Evolutionary conservation across 2,888 invertebrate species (phyloP).

Genomic region (Epistrophe grossulariae): DNA sequence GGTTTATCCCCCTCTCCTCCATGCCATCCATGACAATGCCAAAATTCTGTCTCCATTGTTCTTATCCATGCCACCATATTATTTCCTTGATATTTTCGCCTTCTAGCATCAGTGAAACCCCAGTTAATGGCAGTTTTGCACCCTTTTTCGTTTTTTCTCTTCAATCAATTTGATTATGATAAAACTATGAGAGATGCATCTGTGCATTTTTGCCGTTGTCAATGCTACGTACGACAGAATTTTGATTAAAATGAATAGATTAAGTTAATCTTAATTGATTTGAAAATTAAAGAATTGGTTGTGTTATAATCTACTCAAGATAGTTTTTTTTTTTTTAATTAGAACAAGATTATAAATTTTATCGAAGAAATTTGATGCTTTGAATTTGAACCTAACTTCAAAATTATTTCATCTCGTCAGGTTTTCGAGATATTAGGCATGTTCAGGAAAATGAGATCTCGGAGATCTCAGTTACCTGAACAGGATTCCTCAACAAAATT

Average conservation of each 20-base stretch:
- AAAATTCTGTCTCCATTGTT: constrained; percentile 46
- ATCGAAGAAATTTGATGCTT: too few species aligned
- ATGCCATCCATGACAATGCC: constrained; percentile 49
- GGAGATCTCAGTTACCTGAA: too few species aligned
- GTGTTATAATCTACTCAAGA: too few species aligned
- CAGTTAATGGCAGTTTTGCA: constrained; percentile 45
- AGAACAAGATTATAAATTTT: too few species aligned
- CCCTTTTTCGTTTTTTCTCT: not conserved
- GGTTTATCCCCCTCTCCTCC: not conserved
- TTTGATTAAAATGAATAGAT: constrained; percentile 1
- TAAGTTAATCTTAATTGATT: not conserved
- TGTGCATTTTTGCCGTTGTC: not conserved
- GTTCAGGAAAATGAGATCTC: too few species aligned
- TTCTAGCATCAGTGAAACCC: not conserved
- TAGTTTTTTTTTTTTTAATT: too few species aligned
- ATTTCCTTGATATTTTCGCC: not conserved
- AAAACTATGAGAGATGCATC: constrained; percentile 12
- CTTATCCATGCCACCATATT: not conserved
- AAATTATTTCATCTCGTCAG: too few species aligned
- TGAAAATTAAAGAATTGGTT: too few species aligned
- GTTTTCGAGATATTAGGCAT: too few species aligned
- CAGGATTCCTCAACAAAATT: too few species aligned
- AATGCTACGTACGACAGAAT: not conserved
- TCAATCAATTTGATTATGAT: constrained; percentile 26
- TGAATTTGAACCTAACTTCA: too few species aligned